Evolutionary conservation across 2,113 vertebrate species (phyloP).

Genomic region (Ursus arctos): DNA sequence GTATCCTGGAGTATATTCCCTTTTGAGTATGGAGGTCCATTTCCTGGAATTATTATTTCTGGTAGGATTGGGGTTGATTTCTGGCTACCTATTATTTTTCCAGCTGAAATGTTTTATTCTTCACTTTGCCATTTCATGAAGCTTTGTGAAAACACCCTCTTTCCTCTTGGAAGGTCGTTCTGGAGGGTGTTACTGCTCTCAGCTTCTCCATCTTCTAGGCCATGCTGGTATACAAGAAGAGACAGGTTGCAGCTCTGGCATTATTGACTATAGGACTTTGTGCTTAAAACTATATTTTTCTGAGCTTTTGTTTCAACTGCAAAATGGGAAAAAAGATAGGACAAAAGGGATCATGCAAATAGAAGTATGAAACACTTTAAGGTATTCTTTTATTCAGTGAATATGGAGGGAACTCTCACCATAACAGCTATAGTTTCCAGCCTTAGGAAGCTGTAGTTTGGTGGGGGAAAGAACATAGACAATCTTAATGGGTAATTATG

Average conservation of each 20-base stretch:
- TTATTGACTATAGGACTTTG: background rate
- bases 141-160: background rate
- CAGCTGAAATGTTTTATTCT: constrained; percentile 65
- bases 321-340: background rate
- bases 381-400: background rate
- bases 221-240: background rate
- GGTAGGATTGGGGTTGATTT: constrained; percentile 43
- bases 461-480: background rate
- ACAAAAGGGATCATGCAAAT: background rate
- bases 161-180: background rate
- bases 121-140: constrained; percentile 42
- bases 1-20: constrained; percentile 55
- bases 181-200: background rate
- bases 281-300: background rate
- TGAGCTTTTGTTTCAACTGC: background rate
- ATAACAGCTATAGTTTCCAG: background rate
- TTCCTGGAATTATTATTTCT: constrained; percentile 79
- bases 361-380: background rate
- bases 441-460: background rate
- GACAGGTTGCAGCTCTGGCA: background rate
- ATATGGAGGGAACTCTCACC: background rate
- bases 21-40: background rate
- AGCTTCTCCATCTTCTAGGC: background rate
- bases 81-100: constrained; percentile 69
- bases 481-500: background rate